Evolutionary conservation across 1,140 invertebrate species (phyloP).

Genomic region (Campoletis sonorensis): DNA sequence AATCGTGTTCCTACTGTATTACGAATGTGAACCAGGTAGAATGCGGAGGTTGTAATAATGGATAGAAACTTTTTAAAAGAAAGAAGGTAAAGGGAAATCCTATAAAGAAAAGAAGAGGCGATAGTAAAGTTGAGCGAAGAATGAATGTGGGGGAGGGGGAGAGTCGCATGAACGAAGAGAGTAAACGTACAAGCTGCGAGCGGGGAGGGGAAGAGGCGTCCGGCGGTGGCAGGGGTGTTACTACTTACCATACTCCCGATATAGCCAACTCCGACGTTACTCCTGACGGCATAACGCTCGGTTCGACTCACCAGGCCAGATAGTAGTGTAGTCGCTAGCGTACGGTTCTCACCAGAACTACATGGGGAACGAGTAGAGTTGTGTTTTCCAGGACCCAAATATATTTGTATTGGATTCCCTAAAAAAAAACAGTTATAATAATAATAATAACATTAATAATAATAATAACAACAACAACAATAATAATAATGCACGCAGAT

Average conservation of each 20-base stretch:
- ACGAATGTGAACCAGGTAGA: background rate
- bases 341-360: slow-evolving; percentile 61
- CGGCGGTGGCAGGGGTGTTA: slow-evolving; percentile 70
- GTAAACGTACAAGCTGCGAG: slow-evolving; percentile 42
- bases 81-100: background rate
- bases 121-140: slow-evolving; percentile 55
- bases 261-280: slow-evolving; percentile 69
- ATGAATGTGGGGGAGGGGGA: slow-evolving; percentile 57
- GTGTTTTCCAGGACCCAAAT: slow-evolving; percentile 29
- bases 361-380: slow-evolving; percentile 20
- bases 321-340: slow-evolving; percentile 72
- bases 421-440: too few relatives aligned
- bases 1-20: background rate
- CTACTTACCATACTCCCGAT: slow-evolving; percentile 75
- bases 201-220: slow-evolving; percentile 17
- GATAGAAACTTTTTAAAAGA: background rate
- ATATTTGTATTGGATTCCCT: background rate
- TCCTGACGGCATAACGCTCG: slow-evolving; percentile 55
- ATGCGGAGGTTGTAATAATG: background rate
- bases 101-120: background rate
- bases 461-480: too few relatives aligned
- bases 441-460: too few relatives aligned
- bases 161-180: slow-evolving; percentile 51
- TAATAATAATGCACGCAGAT: background rate
- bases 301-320: slow-evolving; percentile 59